These are phyloP conservation scores for Taxidea taxus DNA, from an alignment of 2,113 vertebrate species.

Conservation along the genomic window DNA sequence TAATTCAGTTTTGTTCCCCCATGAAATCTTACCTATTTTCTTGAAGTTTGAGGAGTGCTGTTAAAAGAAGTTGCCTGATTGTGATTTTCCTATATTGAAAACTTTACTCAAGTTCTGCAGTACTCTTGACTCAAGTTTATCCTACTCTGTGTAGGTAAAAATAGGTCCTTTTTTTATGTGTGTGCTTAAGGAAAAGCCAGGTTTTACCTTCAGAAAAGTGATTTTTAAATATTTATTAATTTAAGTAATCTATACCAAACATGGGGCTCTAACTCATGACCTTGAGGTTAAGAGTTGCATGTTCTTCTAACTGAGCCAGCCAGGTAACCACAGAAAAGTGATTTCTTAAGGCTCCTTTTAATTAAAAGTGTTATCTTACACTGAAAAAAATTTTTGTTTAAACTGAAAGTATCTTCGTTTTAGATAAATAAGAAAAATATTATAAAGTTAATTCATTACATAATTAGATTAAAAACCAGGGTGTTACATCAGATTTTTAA, in stretches of 20 bases:
- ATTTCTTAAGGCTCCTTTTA: neutral
- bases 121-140: neutral
- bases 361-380: neutral
- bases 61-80: neutral
- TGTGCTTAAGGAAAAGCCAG: neutral
- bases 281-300: neutral
- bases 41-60: neutral
- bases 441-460: neutral
- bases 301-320: neutral
- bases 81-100: neutral
- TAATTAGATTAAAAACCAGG: neutral
- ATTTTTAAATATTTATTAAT: neutral
- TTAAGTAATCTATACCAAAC: neutral
- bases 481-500: neutral
- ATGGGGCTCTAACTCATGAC: neutral
- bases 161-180: too few relatives aligned
- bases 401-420: neutral
- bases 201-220: neutral
- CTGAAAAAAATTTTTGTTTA: neutral
- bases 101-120: neutral
- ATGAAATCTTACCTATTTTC: neutral
- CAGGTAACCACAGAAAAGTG: neutral
- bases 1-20: neutral
- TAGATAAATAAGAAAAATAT: neutral
- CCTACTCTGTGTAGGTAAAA: neutral